These are phyloP conservation scores for Ageneiosus marmoratus DNA, from an alignment of 2,113 vertebrate species.

Conservation along the genomic window DNA sequence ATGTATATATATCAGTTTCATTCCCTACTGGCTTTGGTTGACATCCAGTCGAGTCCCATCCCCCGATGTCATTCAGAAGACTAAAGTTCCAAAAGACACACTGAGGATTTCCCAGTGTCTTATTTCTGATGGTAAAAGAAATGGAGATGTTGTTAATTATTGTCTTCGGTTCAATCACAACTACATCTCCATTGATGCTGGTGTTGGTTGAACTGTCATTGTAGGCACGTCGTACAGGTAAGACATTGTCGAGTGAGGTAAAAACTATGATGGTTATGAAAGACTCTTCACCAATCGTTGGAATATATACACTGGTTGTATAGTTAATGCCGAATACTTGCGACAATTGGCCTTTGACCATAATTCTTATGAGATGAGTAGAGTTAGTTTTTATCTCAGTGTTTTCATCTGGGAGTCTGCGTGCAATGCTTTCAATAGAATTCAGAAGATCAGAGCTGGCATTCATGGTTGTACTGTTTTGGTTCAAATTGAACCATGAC, in stretches of 20 bases:
- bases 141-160: conserved; percentile 63
- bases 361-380: neutral
- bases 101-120: conserved; percentile 52
- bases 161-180: conserved; percentile 66
- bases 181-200: conserved; percentile 68
- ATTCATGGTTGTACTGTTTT: neutral
- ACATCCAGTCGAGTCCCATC: conserved; percentile 74
- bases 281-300: neutral
- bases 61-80: conserved; percentile 52
- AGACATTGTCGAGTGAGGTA: neutral
- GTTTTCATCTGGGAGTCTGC: neutral
- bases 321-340: neutral
- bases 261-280: conserved; percentile 31
- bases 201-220: neutral
- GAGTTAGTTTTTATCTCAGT: neutral
- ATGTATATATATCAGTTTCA: neutral
- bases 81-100: conserved; percentile 81
- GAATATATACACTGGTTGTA: conserved; percentile 1
- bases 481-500: conserved; percentile 11
- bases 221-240: neutral
- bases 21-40: neutral
- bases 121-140: conserved; percentile 71
- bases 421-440: conserved; percentile 9
- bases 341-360: neutral
- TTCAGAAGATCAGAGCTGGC: conserved; percentile 28